These are phyloP conservation scores for Todiramphus saurophagus DNA, from an alignment of 2,113 vertebrate genomes.

Conservation along the genomic window DNA sequence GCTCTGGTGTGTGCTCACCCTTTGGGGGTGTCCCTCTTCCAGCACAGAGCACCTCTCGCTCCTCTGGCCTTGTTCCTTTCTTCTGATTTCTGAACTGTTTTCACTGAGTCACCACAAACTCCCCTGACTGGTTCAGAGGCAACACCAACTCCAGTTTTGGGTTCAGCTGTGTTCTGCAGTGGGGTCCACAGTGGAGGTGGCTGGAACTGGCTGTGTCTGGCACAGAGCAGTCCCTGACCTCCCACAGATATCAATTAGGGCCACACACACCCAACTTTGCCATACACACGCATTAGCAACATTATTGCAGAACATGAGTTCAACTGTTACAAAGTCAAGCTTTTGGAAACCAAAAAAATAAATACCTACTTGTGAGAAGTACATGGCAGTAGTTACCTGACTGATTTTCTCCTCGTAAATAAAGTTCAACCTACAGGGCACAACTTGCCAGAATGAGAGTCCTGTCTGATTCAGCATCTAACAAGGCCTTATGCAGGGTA, in stretches of 20 bases:
- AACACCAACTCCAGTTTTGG: background rate
- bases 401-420: background rate
- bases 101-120: background rate
- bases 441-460: background rate
- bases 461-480: background rate
- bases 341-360: background rate
- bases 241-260: background rate
- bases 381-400: background rate
- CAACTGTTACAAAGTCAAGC: background rate
- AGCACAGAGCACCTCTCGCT: background rate
- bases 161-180: accelerated
- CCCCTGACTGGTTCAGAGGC: too few species aligned
- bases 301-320: background rate
- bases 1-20: background rate
- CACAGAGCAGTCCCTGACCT: background rate
- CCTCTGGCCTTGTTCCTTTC: background rate
- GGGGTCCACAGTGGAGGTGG: background rate
- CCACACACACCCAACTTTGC: background rate
- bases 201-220: background rate
- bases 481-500: background rate
- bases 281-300: background rate
- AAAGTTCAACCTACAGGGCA: background rate
- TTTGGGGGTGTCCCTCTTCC: background rate
- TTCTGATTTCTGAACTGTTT: background rate
- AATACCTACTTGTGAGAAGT: background rate